Evolutionary conservation across 2,113 vertebrate genomes (phyloP).

Genomic region (Amblyornis subalaris): DNA sequence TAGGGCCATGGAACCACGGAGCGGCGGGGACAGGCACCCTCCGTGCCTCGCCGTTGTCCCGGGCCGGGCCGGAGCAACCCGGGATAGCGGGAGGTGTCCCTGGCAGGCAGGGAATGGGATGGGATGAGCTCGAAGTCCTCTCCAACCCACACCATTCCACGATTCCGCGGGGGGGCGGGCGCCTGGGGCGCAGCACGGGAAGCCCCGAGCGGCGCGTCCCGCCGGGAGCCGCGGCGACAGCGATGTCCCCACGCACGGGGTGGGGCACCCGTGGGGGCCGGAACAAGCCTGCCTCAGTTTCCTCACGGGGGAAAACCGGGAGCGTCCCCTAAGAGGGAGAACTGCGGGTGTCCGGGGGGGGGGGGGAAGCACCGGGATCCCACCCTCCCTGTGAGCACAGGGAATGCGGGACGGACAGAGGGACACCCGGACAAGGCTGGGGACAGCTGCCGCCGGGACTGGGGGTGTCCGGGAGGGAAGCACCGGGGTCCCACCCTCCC

Average conservation of each 20-base stretch:
- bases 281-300: background rate
- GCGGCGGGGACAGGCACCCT: background rate
- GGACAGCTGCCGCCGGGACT: no score
- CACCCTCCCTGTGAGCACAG: no score
- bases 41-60: background rate
- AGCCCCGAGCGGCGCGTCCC: no score
- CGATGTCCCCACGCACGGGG: background rate
- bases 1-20: background rate
- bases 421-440: no score
- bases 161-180: no score
- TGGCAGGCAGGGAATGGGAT: fast-evolving
- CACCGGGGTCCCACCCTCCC: background rate
- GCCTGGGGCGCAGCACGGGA: background rate
- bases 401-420: no score
- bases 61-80: background rate
- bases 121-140: fast-evolving
- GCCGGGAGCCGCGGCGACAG: fast-evolving
- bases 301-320: fast-evolving
- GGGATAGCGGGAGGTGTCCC: background rate
- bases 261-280: background rate
- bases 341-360: no score
- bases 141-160: fast-evolving
- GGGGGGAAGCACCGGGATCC: no score
- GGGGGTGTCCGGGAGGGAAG: background rate
- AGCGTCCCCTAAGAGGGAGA: background rate